Conservation (phyloP, 2,797 vertebrate species). For the Myotis pilosus region DNA sequence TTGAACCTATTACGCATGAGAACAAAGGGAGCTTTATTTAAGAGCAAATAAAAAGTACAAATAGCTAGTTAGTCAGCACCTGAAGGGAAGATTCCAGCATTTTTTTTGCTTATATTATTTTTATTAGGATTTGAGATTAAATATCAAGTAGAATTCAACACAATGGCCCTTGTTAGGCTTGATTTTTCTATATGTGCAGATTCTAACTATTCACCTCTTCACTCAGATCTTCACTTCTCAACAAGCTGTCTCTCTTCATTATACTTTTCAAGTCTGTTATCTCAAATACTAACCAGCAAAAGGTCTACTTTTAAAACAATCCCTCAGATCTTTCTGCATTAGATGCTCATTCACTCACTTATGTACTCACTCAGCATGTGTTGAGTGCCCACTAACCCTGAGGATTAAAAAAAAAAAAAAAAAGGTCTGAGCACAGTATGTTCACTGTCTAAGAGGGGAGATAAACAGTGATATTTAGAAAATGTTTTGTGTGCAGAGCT, state of each 20-base stretch:
- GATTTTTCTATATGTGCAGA: background rate
- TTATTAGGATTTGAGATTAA: conserved; percentile 8
- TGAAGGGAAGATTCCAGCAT: conserved; percentile 5
- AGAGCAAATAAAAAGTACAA: conserved; percentile 54
- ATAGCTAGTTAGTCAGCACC: background rate
- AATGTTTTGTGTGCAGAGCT: background rate
- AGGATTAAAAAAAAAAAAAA: background rate
- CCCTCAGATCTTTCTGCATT: background rate
- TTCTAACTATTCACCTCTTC: background rate
- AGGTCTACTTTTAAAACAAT: background rate
- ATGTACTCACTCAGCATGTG: background rate
- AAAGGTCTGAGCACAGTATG: background rate
- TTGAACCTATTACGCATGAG: conserved; percentile 21
- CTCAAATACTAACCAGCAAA: background rate
- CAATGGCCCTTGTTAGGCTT: background rate
- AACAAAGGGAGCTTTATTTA: conserved; percentile 51
- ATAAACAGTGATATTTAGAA: background rate
- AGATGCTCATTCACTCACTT: background rate
- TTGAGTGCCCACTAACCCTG: background rate
- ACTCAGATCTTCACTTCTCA: background rate
- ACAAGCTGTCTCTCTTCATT: background rate
- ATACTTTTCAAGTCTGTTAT: background rate
- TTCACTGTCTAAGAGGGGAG: background rate
- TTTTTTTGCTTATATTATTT: background rate
- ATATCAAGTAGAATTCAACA: conserved; percentile 35